phyloP scores from a whole-genome alignment of 2,797 vertebrate species.

The Morus bassanus region DNA sequence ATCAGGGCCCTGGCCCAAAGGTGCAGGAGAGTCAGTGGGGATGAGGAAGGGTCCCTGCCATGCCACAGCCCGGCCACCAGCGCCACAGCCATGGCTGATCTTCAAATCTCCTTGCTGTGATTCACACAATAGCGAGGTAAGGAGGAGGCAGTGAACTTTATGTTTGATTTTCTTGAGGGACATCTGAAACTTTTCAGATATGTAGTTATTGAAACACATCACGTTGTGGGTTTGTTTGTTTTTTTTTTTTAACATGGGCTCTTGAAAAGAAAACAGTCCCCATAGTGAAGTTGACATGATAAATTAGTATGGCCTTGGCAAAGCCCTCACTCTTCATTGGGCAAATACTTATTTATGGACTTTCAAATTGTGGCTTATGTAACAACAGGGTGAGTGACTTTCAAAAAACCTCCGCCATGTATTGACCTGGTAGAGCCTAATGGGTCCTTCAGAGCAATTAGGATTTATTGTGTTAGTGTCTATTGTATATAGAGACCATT shows the following conservation, averaged over 20 bases:
- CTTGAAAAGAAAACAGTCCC: slow-evolving; percentile 42
- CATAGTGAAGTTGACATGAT: slow-evolving; percentile 55
- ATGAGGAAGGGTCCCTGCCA: background rate
- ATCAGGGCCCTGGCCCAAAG: background rate
- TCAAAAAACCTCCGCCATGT: background rate
- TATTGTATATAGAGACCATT: slow-evolving; percentile 61
- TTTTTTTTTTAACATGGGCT: background rate
- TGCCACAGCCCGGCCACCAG: background rate
- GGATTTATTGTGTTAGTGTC: slow-evolving; percentile 57
- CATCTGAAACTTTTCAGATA: background rate
- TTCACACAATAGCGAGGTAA: background rate
- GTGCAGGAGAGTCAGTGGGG: background rate
- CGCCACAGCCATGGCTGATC: background rate
- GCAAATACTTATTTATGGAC: slow-evolving; percentile 66
- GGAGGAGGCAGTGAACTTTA: background rate
- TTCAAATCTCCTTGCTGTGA: background rate
- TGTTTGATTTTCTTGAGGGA: background rate
- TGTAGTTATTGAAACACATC: background rate
- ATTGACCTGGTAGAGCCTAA: slow-evolving; percentile 67
- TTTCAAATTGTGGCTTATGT: slow-evolving; percentile 42
- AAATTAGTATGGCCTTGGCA: slow-evolving; percentile 54
- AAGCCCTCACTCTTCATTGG: slow-evolving; percentile 53
- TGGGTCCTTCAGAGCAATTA: slow-evolving; percentile 74
- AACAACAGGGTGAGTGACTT: slow-evolving; percentile 54
- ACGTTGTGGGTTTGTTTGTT: background rate